A percentile compares a stretch with the other conserved stretches of the same genome.
Conservation (phyloP, 2,797 vertebrate genomes). For the Lemur catta region DNA sequence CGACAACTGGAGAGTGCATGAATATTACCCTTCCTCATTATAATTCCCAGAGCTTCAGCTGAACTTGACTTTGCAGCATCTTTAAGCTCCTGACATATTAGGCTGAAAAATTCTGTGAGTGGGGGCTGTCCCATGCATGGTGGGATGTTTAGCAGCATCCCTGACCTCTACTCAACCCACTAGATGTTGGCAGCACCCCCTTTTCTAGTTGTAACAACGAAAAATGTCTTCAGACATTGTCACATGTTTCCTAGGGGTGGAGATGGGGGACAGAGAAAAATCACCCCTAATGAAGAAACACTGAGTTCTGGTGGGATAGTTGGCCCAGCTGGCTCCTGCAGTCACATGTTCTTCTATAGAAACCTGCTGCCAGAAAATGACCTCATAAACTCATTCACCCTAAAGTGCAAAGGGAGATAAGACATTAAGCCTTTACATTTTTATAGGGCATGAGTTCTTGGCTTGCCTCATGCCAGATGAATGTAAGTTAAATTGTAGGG, state of each 20-base stretch:
- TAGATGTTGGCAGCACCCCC: too few species aligned
- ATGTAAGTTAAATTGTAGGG: not conserved
- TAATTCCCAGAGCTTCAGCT: not conserved
- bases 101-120: not conserved
- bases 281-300: not conserved
- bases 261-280: not conserved
- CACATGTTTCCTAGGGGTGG: too few species aligned
- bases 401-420: not conserved
- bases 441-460: not conserved
- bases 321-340: not conserved
- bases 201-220: not conserved
- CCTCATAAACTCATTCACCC: not conserved
- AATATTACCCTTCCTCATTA: not conserved
- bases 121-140: rapidly evolving
- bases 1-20: not conserved
- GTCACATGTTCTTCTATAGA: not conserved
- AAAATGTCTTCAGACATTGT: not conserved
- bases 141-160: not conserved
- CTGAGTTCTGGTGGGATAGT: not conserved
- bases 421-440: not conserved
- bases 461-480: not conserved
- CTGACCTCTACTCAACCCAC: not conserved
- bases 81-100: not conserved
- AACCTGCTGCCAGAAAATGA: not conserved
- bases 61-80: not conserved